Evolutionary conservation across 2,888 invertebrate genomes (phyloP).

Genomic region (Mimachlamys varia): DNA sequence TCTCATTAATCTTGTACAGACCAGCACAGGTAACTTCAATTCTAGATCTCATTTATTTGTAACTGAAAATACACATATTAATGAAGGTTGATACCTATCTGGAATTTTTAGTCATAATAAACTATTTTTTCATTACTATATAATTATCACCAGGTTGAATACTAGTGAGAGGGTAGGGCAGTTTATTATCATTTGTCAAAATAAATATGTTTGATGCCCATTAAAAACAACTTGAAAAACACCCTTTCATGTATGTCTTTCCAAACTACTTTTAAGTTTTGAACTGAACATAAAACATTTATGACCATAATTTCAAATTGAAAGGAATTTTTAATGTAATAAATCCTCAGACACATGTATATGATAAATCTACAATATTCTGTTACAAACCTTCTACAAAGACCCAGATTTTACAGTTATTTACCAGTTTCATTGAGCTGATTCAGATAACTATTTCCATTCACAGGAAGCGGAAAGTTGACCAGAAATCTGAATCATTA

Average conservation of each 20-base stretch:
- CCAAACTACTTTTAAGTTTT: background rate
- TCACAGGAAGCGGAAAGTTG: background rate
- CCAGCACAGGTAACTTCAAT: constrained; percentile 6
- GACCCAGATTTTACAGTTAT: background rate
- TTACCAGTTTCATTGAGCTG: background rate
- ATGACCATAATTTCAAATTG: background rate
- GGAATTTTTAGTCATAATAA: background rate
- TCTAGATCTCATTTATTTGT: background rate
- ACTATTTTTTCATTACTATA: background rate
- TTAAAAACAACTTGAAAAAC: background rate
- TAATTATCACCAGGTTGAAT: background rate
- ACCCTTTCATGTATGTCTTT: background rate
- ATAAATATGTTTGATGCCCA: background rate
- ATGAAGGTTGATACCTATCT: background rate
- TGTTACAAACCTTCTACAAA: background rate
- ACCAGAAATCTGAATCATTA: constrained; percentile 17
- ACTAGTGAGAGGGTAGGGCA: background rate
- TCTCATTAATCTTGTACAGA: constrained; percentile 4
- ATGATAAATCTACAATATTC: background rate
- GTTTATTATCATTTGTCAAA: background rate
- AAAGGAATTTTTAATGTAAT: background rate
- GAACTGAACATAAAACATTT: background rate
- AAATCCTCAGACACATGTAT: no score
- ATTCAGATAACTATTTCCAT: background rate
- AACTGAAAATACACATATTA: background rate